Evolutionary conservation across 2,797 vertebrate species (phyloP).

Genomic region (Galagoides demidoff): DNA sequence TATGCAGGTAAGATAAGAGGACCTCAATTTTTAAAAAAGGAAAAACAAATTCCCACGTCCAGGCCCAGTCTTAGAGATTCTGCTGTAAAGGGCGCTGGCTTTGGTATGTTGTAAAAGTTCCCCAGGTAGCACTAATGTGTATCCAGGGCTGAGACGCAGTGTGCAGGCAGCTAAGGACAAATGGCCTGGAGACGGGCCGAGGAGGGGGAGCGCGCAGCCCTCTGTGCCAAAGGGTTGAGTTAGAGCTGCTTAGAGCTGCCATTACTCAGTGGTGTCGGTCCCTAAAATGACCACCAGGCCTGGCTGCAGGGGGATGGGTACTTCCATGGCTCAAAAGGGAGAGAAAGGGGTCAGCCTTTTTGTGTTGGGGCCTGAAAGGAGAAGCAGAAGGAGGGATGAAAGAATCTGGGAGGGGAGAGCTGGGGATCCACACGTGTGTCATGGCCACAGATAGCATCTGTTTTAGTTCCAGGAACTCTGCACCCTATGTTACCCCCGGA

Average conservation of each 20-base stretch:
- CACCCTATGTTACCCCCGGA: fast-evolving
- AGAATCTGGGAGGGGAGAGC: background rate
- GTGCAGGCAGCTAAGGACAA: background rate
- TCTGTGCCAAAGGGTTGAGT: background rate
- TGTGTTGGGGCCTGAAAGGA: background rate
- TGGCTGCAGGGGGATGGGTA: background rate
- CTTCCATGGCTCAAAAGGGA: background rate
- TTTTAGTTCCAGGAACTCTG: fast-evolving
- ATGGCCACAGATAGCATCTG: fast-evolving
- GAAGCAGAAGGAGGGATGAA: background rate
- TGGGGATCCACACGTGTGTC: background rate
- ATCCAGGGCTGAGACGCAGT: background rate
- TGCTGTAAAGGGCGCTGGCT: background rate
- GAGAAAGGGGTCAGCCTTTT: background rate
- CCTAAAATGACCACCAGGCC: background rate
- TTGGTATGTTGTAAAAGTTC: background rate
- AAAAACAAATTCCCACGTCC: background rate
- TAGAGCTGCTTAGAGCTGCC: background rate
- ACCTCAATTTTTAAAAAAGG: background rate
- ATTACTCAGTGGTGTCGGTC: fast-evolving
- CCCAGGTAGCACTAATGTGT: background rate
- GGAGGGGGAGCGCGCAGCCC: fast-evolving
- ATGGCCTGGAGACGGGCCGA: background rate
- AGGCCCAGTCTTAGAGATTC: background rate
- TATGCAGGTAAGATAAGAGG: background rate